Conservation (phyloP, 2,797 vertebrate genomes). For the Dryobates pubescens region DNA sequence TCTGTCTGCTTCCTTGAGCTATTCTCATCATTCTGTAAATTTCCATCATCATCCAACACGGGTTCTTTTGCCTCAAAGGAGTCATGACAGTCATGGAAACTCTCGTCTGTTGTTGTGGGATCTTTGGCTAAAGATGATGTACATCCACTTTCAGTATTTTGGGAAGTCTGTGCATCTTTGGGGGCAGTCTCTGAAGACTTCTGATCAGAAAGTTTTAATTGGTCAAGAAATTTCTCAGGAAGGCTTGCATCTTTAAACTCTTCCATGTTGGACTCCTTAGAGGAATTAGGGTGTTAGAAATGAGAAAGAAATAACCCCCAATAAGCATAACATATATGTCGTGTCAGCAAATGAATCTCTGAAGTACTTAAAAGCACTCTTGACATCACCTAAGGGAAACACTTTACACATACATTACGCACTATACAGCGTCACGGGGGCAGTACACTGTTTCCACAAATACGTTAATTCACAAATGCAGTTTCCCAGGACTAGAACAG, state of each 20-base stretch:
- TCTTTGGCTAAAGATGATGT: neutral
- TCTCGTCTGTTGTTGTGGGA: conserved; percentile 75
- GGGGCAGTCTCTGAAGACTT: neutral
- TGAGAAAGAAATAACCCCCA: neutral
- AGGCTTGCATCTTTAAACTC: conserved; percentile 47
- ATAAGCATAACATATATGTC: fast-evolving
- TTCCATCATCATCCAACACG: conserved; percentile 38
- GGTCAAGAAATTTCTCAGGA: conserved; percentile 64
- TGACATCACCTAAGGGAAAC: neutral
- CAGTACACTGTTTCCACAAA: fast-evolving
- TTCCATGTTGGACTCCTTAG: conserved; percentile 29
- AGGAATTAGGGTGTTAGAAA: neutral
- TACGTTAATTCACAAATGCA: fast-evolving
- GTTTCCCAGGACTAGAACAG: fast-evolving
- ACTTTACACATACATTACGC: fast-evolving
- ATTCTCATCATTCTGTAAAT: conserved; percentile 56
- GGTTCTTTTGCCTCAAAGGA: conserved; percentile 70
- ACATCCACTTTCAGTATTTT: neutral
- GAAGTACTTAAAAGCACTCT: neutral
- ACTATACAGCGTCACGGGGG: fast-evolving
- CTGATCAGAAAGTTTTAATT: conserved; percentile 72
- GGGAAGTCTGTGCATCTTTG: neutral
- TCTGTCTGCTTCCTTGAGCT: conserved; percentile 78
- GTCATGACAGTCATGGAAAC: conserved; percentile 88
- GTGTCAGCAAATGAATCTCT: neutral